phyloP scores from a whole-genome alignment of 2,888 invertebrate species.

The Andricus quercusramuli region DNA sequence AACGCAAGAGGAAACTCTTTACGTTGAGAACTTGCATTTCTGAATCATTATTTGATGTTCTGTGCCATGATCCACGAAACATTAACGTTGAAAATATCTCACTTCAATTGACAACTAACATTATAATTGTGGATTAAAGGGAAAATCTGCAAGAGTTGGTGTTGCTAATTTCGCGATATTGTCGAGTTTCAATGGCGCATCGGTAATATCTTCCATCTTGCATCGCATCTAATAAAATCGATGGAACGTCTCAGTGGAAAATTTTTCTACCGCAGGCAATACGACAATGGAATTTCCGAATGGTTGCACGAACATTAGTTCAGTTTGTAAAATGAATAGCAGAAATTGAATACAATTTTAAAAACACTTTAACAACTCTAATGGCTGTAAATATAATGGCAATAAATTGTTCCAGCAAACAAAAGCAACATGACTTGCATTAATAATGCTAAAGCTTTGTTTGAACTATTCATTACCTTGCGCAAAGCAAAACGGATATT shows the following conservation, averaged over 20 bases:
- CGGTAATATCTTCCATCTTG: neutral
- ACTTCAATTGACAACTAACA: no score
- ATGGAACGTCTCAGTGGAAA: conserved; percentile 8
- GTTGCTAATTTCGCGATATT: neutral
- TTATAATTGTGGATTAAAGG: no score
- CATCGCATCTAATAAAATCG: conserved; percentile 25
- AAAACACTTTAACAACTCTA: neutral
- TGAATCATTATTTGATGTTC: conserved; percentile 22
- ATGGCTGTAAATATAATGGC: neutral
- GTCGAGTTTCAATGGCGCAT: neutral
- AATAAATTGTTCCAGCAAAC: neutral
- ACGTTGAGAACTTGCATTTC: conserved; percentile 10
- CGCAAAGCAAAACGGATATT: conserved; percentile 6
- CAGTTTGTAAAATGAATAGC: conserved; percentile 2
- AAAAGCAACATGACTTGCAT: neutral
- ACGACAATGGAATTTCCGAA: conserved; percentile 10
- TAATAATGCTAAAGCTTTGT: neutral
- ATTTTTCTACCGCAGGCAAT: conserved; percentile 4
- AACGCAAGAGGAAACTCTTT: conserved; percentile 22
- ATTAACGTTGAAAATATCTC: neutral
- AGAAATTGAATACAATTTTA: conserved; percentile 5
- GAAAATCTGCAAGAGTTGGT: neutral
- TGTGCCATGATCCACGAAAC: conserved; percentile 6
- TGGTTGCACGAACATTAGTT: conserved; percentile 17
- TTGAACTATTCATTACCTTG: neutral